Conservation (phyloP, 2,113 vertebrate genomes). For the Hylia prasina region DNA sequence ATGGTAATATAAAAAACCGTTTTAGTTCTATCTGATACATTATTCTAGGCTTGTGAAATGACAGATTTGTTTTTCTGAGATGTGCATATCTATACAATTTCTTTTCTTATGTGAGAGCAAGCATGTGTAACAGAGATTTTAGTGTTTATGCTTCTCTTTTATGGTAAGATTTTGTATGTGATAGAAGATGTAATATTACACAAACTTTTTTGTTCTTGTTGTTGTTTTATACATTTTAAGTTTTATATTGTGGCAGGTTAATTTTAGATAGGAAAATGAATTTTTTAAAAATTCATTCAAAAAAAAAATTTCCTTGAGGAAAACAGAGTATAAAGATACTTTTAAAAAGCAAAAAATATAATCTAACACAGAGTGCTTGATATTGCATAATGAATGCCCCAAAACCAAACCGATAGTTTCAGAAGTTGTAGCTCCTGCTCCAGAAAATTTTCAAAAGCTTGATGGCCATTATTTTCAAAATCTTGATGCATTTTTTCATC, state of each 20-base stretch:
- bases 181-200: neutral
- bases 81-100: neutral
- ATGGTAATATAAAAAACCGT: neutral
- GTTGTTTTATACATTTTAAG: neutral
- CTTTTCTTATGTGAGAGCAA: neutral
- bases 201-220: neutral
- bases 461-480: neutral
- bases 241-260: neutral
- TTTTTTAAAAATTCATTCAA: neutral
- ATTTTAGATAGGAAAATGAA: neutral
- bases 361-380: neutral
- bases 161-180: neutral
- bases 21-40: conserved; percentile 25
- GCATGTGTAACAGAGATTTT: neutral
- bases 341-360: neutral
- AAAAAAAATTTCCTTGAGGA: neutral
- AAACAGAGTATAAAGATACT: neutral
- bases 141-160: neutral
- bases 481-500: neutral
- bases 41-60: neutral
- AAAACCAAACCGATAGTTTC: neutral
- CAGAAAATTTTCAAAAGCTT: neutral
- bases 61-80: conserved; percentile 3
- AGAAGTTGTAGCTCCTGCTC: neutral
- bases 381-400: neutral